A percentile compares a stretch with the other conserved stretches of the same genome.
phyloP scores from a whole-genome alignment of 2,888 invertebrate species.

The Antitype chi region DNA sequence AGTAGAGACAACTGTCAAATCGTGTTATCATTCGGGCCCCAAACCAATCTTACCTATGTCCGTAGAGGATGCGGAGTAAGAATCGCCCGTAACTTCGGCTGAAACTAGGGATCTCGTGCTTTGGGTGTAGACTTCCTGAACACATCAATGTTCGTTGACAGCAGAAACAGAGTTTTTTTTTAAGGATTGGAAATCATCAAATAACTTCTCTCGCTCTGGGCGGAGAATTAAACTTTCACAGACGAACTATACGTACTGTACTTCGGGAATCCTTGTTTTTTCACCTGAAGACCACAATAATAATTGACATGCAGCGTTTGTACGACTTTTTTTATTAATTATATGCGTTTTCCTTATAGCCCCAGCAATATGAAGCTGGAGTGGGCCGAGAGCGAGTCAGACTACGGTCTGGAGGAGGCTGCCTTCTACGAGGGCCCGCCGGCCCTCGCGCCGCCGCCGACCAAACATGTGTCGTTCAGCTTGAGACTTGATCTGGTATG shows the following conservation, averaged over 20 bases:
- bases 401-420: constrained; percentile 93
- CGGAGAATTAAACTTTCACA: too few species aligned
- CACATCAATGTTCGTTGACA: background rate
- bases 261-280: too few species aligned
- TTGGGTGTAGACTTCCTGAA: background rate
- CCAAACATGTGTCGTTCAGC: constrained; percentile 89
- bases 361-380: constrained; percentile 92
- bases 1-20: too few species aligned
- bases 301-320: background rate
- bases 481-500: constrained; percentile 87
- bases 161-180: too few species aligned
- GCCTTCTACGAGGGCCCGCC: constrained; percentile 93
- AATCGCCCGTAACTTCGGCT: too few species aligned
- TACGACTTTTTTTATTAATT: background rate
- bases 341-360: constrained; percentile 69
- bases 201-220: too few species aligned
- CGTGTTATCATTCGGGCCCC: too few species aligned
- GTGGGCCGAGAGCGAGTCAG: constrained; percentile 91
- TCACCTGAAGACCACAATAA: background rate
- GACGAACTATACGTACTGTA: background rate
- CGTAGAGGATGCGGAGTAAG: too few species aligned
- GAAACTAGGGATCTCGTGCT: too few species aligned
- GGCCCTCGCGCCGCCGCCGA: constrained; percentile 81
- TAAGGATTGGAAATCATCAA: too few species aligned
- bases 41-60: too few species aligned